Evolutionary conservation across 1,140 invertebrate species (phyloP).

Genomic region (Frieseomelitta varia): DNA sequence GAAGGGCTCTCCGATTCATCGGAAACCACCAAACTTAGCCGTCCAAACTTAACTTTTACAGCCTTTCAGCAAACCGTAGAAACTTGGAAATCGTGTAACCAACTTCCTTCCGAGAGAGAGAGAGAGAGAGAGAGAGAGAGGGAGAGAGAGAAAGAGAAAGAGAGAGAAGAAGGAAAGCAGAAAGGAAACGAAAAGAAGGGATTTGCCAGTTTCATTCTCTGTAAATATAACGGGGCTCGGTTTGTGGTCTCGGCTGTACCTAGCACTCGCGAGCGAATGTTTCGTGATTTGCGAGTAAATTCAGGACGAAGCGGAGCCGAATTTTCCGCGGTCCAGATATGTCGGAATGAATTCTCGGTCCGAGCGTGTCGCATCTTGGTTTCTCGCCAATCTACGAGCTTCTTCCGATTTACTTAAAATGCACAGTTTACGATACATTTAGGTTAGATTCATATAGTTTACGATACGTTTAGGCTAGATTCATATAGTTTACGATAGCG

Average conservation of each 20-base stretch:
- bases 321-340: conserved; percentile 75
- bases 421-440: not conserved
- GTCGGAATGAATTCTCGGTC: conserved; percentile 61
- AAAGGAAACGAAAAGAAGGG: not conserved
- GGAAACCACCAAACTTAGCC: not conserved
- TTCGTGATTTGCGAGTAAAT: conserved; percentile 23
- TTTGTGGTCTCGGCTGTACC: not conserved
- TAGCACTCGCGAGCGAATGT: conserved; percentile 6
- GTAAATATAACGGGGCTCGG: not conserved
- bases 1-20: conserved; percentile 30
- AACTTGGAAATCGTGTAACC: not conserved
- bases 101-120: too few relatives aligned
- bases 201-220: too few relatives aligned
- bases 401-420: conserved; percentile 8
- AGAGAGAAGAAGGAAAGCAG: not conserved
- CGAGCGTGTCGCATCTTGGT: conserved; percentile 75
- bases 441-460: too few relatives aligned
- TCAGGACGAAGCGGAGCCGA: conserved; percentile 54
- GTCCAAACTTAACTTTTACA: conserved; percentile 13
- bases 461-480: too few relatives aligned
- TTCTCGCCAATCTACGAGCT: conserved; percentile 59
- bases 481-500: not conserved
- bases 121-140: too few relatives aligned
- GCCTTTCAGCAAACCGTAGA: not conserved
- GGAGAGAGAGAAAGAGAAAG: too few relatives aligned